phyloP scores from a whole-genome alignment of 2,113 vertebrate genomes.

The Catharus fuscescens region DNA sequence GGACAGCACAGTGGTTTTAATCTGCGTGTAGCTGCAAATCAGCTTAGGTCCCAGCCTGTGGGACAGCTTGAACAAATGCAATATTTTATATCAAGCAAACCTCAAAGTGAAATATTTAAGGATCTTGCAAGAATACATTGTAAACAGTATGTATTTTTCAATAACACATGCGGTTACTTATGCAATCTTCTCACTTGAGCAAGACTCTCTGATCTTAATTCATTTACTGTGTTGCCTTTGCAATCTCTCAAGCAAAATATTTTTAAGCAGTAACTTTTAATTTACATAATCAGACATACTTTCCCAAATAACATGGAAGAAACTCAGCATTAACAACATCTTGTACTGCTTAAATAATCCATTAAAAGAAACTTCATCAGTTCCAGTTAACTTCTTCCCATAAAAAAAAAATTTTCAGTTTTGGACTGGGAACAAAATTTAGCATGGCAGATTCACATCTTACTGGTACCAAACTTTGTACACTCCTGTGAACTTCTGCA shows the following conservation, averaged over 20 bases:
- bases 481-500: background rate
- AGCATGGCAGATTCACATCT: background rate
- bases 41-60: background rate
- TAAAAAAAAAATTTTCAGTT: constrained; percentile 42
- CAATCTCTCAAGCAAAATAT: constrained; percentile 65
- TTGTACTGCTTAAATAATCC: constrained; percentile 60
- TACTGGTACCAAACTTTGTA: accelerated
- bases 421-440: background rate
- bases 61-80: constrained; percentile 54
- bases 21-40: constrained; percentile 28
- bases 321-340: constrained; percentile 46
- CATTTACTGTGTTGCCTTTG: constrained; percentile 65
- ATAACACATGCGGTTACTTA: constrained; percentile 55
- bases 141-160: constrained; percentile 71
- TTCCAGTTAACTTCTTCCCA: constrained; percentile 57
- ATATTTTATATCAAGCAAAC: constrained; percentile 62
- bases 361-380: constrained; percentile 59
- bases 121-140: constrained; percentile 62
- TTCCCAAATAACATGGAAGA: constrained; percentile 60
- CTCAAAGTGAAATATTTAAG: constrained; percentile 73
- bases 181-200: constrained; percentile 70
- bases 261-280: constrained; percentile 70
- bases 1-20: constrained; percentile 12
- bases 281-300: constrained; percentile 74
- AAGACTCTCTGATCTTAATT: constrained; percentile 66